These are phyloP conservation scores for Stegodyphus mimosarum DNA, from an alignment of 1,140 invertebrate genomes.

Conservation along the genomic window DNA sequence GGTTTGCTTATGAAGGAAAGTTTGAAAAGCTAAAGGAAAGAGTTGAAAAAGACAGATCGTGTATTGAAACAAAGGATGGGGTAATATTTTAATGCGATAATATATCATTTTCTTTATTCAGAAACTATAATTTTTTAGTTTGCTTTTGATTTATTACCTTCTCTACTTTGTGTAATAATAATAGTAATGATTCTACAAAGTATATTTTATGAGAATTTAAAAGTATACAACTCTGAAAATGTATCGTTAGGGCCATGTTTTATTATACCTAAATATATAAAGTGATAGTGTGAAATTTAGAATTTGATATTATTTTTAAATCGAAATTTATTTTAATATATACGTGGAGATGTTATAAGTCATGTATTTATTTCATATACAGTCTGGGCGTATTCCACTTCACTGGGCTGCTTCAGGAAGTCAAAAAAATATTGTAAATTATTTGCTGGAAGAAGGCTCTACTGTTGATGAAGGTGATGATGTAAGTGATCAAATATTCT, in stretches of 20 bases:
- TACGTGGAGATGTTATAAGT: neutral
- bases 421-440: slow-evolving; percentile 74
- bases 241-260: no score
- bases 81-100: slow-evolving; percentile 1
- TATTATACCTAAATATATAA: no score
- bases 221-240: no score
- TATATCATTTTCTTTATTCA: neutral
- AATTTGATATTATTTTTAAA: neutral
- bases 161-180: neutral
- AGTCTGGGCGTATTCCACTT: slow-evolving; percentile 67
- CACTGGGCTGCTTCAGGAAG: slow-evolving; percentile 80
- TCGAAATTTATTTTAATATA: neutral
- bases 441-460: slow-evolving; percentile 73
- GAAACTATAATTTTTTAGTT: neutral
- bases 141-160: neutral
- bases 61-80: slow-evolving; percentile 13
- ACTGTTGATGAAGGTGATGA: slow-evolving; percentile 69
- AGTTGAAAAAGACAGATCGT: slow-evolving; percentile 22
- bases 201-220: neutral
- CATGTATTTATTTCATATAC: neutral
- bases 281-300: neutral
- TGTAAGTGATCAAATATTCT: slow-evolving; percentile 63
- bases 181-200: neutral
- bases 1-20: slow-evolving; percentile 49
- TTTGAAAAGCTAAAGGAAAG: slow-evolving; percentile 40